Conservation (phyloP, 2,797 vertebrate genomes). For the Novumbra hubbsi region DNA sequence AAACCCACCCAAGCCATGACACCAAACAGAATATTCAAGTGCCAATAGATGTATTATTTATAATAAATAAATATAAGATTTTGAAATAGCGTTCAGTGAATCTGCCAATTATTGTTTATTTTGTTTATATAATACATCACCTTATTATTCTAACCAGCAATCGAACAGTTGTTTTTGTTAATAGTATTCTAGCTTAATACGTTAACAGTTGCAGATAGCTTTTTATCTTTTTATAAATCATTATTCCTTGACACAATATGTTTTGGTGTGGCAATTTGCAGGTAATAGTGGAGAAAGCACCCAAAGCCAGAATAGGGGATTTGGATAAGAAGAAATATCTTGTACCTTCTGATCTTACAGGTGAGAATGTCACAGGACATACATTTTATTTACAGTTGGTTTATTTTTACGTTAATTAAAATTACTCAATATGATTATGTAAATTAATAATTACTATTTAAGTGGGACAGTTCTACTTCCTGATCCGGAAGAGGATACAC, state of each 20-base stretch:
- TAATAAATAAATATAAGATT: too few species aligned
- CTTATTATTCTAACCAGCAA: neutral
- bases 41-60: neutral
- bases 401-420: neutral
- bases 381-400: neutral
- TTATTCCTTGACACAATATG: neutral
- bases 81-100: neutral
- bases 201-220: neutral
- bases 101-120: neutral
- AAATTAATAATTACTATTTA: neutral
- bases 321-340: constrained; percentile 83
- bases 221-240: neutral
- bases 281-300: constrained; percentile 83
- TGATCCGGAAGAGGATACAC: constrained; percentile 74
- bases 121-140: neutral
- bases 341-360: constrained; percentile 81
- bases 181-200: neutral
- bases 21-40: neutral
- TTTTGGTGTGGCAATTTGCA: constrained; percentile 28
- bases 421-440: neutral
- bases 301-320: constrained; percentile 82
- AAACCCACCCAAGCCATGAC: neutral
- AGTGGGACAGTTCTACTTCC: constrained; percentile 58
- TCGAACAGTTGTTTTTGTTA: neutral
- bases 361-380: constrained; percentile 41